Conservation (phyloP, 2,797 vertebrate genomes). For the Myotis pilosus region DNA sequence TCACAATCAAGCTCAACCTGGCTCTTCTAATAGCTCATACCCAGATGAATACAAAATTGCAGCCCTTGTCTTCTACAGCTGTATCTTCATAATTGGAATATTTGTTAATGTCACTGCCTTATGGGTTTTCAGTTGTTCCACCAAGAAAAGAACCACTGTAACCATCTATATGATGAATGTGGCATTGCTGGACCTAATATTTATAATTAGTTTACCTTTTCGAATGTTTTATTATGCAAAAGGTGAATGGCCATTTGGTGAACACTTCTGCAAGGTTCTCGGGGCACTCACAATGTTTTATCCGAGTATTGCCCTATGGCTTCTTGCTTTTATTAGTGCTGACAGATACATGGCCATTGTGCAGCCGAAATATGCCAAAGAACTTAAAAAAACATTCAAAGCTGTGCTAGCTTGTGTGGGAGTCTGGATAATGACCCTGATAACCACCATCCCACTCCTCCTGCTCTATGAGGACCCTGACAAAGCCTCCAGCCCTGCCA, state of each 20-base stretch:
- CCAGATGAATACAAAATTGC: constrained; percentile 88
- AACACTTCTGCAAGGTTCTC: constrained; percentile 89
- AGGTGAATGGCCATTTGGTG: constrained; percentile 93
- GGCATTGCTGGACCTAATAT: constrained; percentile 92
- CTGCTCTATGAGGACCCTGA: constrained; percentile 90
- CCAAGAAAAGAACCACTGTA: constrained; percentile 95
- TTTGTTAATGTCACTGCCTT: constrained; percentile 93
- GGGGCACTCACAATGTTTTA: constrained; percentile 93
- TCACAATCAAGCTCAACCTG: constrained; percentile 44
- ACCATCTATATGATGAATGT: constrained; percentile 98
- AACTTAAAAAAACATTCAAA: constrained; percentile 93
- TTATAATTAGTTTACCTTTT: constrained; percentile 92
- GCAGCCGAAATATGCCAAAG: constrained; percentile 93
- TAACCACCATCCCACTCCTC: constrained; percentile 88
- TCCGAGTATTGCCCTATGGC: constrained; percentile 95
- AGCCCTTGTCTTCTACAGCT: constrained; percentile 91
- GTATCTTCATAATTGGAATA: constrained; percentile 90
- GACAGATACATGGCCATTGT: constrained; percentile 98
- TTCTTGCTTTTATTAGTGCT: constrained; percentile 94
- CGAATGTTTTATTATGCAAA: constrained; percentile 90
- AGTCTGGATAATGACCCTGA: constrained; percentile 93
- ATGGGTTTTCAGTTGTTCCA: constrained; percentile 97
- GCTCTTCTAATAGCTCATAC: constrained; percentile 60
- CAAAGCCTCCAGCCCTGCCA: constrained; percentile 86
- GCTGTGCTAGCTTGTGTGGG: constrained; percentile 88